phyloP scores from a whole-genome alignment of 2,888 invertebrate species.

The Pomacea canaliculata region DNA sequence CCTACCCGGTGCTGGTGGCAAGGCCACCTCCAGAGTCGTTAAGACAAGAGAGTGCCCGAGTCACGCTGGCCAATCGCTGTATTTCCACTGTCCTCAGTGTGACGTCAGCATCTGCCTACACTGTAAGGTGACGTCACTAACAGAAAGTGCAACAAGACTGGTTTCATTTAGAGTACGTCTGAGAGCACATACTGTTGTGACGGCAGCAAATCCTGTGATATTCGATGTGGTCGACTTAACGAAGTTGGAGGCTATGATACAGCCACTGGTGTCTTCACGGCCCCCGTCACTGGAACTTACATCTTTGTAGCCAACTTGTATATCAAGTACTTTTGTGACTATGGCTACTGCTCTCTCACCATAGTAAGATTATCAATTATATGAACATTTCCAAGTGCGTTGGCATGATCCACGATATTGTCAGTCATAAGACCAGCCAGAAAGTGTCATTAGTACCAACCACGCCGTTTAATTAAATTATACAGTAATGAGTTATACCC shows the following conservation, averaged over 20 bases:
- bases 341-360: too few species aligned
- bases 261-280: neutral
- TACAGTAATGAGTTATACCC: too few species aligned
- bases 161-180: neutral
- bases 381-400: too few species aligned
- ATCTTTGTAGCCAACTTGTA: neutral
- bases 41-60: neutral
- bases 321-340: too few species aligned
- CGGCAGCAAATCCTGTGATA: neutral
- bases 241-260: neutral
- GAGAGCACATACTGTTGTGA: neutral
- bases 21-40: neutral
- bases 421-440: too few species aligned
- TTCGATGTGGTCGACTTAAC: neutral
- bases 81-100: constrained; percentile 4
- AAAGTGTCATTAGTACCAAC: too few species aligned
- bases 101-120: too few species aligned
- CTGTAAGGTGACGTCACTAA: too few species aligned
- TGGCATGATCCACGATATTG: too few species aligned
- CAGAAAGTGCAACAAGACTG: too few species aligned
- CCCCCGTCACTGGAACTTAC: neutral
- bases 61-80: constrained; percentile 2
- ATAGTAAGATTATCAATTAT: too few species aligned
- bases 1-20: neutral
- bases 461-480: too few species aligned